Conservation (phyloP, 2,113 vertebrate genomes). For the Daphoenositta chrysoptera region DNA sequence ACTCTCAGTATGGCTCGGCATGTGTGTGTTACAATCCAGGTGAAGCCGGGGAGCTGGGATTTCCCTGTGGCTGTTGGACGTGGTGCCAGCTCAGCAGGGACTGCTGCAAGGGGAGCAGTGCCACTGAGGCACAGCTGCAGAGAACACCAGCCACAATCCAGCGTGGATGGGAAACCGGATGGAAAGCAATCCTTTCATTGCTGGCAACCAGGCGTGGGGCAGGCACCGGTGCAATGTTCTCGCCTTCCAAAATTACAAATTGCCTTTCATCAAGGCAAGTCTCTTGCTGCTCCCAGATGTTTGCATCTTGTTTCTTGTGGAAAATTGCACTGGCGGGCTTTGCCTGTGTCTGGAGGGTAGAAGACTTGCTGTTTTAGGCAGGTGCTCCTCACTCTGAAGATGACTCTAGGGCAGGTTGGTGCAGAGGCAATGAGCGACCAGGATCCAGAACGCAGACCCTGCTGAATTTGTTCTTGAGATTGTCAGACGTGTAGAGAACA, state of each 20-base stretch:
- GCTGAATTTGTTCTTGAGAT: neutral
- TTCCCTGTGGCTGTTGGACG: neutral
- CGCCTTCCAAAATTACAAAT: neutral
- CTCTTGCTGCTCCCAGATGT: neutral
- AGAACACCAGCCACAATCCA: neutral
- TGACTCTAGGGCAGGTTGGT: neutral
- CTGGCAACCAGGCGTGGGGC: neutral
- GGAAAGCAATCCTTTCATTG: neutral
- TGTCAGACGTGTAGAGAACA: neutral
- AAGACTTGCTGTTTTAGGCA: rapidly evolving
- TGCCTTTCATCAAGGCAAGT: neutral
- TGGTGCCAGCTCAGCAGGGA: neutral
- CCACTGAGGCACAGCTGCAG: neutral
- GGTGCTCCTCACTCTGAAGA: neutral
- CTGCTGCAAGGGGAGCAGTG: neutral
- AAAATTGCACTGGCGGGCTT: neutral
- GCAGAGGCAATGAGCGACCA: neutral
- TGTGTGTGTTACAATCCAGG: neutral
- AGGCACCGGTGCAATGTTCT: neutral
- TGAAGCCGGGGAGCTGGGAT: neutral
- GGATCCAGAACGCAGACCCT: neutral
- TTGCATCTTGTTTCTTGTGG: neutral
- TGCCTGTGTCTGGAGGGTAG: neutral
- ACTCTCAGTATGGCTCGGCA: neutral
- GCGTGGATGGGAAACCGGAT: rapidly evolving